Evolutionary conservation across 2,113 vertebrate genomes (phyloP).

Genomic region (Chloropsis hardwickii): DNA sequence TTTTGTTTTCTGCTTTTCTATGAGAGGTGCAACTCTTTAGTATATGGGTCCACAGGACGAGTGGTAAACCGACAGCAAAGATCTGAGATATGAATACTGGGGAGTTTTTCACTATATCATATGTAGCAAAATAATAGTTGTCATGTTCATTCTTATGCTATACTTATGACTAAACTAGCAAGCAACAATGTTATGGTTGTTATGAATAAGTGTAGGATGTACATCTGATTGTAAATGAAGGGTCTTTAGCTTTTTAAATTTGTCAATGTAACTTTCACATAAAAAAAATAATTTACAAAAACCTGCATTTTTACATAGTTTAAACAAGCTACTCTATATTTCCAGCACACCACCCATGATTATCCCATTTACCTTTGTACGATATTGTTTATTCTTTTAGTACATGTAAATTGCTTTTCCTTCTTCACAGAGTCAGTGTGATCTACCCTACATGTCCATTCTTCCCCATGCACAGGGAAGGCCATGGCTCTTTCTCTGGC

Average conservation of each 20-base stretch:
- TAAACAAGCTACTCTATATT: not conserved
- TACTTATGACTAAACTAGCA: not conserved
- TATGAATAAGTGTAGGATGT: not conserved
- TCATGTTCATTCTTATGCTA: not conserved
- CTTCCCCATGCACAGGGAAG: rapidly evolving
- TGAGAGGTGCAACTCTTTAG: not conserved
- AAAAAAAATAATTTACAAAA: not conserved
- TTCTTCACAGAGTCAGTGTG: not conserved
- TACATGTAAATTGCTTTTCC: not conserved
- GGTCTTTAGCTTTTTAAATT: not conserved
- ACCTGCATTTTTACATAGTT: not conserved
- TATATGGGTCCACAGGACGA: not conserved
- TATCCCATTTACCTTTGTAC: not conserved
- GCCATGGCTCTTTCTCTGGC: not conserved
- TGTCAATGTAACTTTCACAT: not conserved
- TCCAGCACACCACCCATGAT: not conserved
- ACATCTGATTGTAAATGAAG: not conserved
- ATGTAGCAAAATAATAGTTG: not conserved
- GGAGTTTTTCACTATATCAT: not conserved
- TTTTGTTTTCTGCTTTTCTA: not conserved
- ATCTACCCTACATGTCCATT: not conserved
- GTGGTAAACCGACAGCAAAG: not conserved
- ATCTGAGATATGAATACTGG: rapidly evolving
- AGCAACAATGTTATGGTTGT: not conserved
- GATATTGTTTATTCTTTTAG: not conserved